Conservation (phyloP, 2,888 invertebrate species). For the Helicoverpa assulta region DNA sequence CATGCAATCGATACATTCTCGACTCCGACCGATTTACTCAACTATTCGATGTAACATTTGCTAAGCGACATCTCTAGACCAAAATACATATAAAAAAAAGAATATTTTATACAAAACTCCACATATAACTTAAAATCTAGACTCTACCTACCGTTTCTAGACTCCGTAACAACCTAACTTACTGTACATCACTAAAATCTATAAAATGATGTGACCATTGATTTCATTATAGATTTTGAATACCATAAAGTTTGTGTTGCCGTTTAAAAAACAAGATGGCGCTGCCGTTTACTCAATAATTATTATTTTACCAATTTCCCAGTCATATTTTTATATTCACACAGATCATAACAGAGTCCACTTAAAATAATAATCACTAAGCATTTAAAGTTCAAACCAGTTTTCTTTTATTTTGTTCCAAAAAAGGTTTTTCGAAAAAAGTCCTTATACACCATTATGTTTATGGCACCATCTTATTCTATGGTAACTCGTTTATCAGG, state of each 20-base stretch:
- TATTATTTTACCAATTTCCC: constrained; percentile 30
- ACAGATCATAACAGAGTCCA: constrained; percentile 17
- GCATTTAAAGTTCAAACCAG: constrained; percentile 37
- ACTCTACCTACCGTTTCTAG: constrained; percentile 62
- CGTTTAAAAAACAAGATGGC: constrained; percentile 68
- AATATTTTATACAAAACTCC: constrained; percentile 64
- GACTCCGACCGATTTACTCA: constrained; percentile 43
- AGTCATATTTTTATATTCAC: constrained; percentile 33
- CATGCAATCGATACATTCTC: constrained; percentile 56
- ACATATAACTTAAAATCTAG: constrained; percentile 62
- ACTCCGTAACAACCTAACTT: constrained; percentile 66
- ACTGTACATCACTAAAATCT: constrained; percentile 69
- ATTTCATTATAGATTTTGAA: constrained; percentile 62
- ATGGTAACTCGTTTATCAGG: constrained; percentile 87
- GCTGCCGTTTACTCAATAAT: constrained; percentile 51
- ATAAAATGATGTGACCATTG: constrained; percentile 67
- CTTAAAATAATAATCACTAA: constrained; percentile 38
- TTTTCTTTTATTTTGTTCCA: constrained; percentile 29
- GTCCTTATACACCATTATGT: constrained; percentile 71
- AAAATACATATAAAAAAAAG: constrained; percentile 47
- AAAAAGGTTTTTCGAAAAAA: constrained; percentile 45
- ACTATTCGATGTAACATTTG: constrained; percentile 52
- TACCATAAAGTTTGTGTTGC: constrained; percentile 61
- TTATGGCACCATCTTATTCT: constrained; percentile 88
- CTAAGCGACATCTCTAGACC: constrained; percentile 58